A percentile compares a stretch with the other conserved stretches of the same genome.
phyloP scores from a whole-genome alignment of 2,888 invertebrate genomes.

The Dryadula phaetusa region DNA sequence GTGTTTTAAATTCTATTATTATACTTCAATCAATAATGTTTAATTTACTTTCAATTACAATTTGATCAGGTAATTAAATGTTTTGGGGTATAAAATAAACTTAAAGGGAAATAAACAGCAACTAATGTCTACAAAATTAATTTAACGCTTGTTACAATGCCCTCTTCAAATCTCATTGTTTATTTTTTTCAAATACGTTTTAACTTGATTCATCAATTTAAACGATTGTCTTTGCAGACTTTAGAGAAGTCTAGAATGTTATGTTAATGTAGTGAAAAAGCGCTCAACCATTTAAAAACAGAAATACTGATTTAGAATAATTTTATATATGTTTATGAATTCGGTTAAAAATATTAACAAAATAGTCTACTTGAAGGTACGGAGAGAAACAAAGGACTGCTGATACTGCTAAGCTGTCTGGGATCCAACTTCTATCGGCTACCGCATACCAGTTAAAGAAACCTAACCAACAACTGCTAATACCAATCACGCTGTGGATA shows the following conservation, averaged over 20 bases:
- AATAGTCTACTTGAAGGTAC: constrained; percentile 83
- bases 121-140: constrained; percentile 32
- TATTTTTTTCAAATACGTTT: constrained; percentile 20
- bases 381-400: constrained; percentile 92
- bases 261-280: background rate
- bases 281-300: background rate
- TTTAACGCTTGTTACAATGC: constrained; percentile 34
- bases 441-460: constrained; percentile 96
- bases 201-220: constrained; percentile 21
- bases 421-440: constrained; percentile 92
- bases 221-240: constrained; percentile 5
- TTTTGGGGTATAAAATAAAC: constrained; percentile 1
- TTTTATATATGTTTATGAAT: background rate
- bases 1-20: background rate
- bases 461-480: constrained; percentile 95
- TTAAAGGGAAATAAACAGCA: constrained; percentile 17
- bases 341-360: constrained; percentile 23
- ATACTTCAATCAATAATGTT: background rate
- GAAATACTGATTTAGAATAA: background rate
- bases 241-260: constrained; percentile 16
- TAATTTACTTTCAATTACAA: constrained; percentile 8
- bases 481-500: constrained; percentile 98
- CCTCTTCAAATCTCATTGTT: constrained; percentile 27
- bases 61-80: constrained; percentile 17
- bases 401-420: constrained; percentile 89